These are phyloP conservation scores for Phylloscopus trochilus DNA, from an alignment of 2,113 vertebrate species.

Conservation along the genomic window DNA sequence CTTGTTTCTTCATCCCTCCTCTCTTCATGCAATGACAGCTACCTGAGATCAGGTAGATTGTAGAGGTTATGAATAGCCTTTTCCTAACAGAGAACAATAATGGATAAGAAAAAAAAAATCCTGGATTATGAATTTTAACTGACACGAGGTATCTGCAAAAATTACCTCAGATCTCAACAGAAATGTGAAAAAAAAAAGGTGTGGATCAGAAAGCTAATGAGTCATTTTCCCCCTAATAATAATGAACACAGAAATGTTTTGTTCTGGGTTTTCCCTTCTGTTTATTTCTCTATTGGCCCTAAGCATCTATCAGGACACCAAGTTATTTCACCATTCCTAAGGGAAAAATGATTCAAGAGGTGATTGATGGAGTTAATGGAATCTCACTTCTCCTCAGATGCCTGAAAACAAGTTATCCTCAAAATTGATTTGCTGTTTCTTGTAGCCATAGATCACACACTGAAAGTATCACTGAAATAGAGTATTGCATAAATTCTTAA, in stretches of 20 bases:
- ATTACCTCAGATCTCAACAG: background rate
- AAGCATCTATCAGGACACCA: constrained; percentile 39
- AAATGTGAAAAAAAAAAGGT: background rate
- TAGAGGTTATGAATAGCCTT: background rate
- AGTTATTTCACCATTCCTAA: constrained; percentile 48
- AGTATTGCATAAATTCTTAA: constrained; percentile 9
- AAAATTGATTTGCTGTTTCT: constrained; percentile 61
- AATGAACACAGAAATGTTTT: background rate
- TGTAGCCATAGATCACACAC: constrained; percentile 49
- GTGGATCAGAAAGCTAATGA: background rate
- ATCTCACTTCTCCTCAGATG: constrained; percentile 49
- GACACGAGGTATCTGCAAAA: background rate
- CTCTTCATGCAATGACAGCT: background rate
- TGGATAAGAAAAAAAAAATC: background rate
- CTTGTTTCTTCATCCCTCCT: background rate
- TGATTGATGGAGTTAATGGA: constrained; percentile 60
- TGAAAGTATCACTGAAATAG: background rate
- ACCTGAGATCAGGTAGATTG: background rate
- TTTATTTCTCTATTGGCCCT: constrained; percentile 28
- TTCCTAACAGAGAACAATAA: background rate
- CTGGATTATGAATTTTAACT: background rate
- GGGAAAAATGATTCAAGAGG: constrained; percentile 35
- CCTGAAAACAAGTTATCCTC: constrained; percentile 50
- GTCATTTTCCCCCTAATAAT: background rate
- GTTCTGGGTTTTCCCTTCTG: constrained; percentile 23